phyloP scores from a whole-genome alignment of 2,797 vertebrate genomes.

The Erpetoichthys calabaricus region DNA sequence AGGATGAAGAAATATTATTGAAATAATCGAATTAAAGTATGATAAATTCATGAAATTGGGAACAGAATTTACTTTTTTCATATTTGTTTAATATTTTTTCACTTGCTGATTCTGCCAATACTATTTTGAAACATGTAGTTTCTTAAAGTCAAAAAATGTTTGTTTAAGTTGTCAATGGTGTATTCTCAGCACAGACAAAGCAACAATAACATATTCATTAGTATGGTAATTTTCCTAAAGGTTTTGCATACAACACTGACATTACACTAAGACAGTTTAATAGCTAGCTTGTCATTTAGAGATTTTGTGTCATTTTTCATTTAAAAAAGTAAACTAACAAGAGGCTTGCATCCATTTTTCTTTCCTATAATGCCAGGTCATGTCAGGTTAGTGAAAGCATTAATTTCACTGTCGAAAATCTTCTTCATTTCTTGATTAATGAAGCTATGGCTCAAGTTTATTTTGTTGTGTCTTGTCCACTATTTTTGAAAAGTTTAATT shows the following conservation, averaged over 20 bases:
- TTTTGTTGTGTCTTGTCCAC: slow-evolving; percentile 56
- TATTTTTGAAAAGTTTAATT: slow-evolving; percentile 65
- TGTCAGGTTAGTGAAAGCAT: slow-evolving; percentile 30
- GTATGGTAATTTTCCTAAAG: slow-evolving; percentile 1
- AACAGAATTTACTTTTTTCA: too few species aligned
- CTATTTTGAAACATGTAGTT: too few species aligned
- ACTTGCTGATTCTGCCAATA: too few species aligned
- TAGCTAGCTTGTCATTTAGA: slow-evolving; percentile 31
- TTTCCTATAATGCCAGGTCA: slow-evolving; percentile 24
- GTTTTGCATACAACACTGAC: slow-evolving; percentile 22
- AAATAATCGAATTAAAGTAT: too few species aligned
- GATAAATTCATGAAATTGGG: too few species aligned
- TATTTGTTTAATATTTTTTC: too few species aligned
- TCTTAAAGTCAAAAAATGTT: not conserved
- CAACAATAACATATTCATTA: not conserved
- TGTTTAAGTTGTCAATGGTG: not conserved
- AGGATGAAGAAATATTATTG: too few species aligned
- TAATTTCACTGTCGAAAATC: slow-evolving; percentile 29
- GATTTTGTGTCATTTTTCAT: slow-evolving; percentile 39
- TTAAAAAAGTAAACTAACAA: slow-evolving; percentile 40
- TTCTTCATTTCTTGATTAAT: slow-evolving; percentile 51
- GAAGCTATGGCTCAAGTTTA: slow-evolving; percentile 39
- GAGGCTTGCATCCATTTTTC: slow-evolving; percentile 27
- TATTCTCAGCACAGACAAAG: not conserved
- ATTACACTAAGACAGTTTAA: slow-evolving; percentile 20